Conservation (phyloP, 1,140 invertebrate genomes). For the Drosophila varians region DNA sequence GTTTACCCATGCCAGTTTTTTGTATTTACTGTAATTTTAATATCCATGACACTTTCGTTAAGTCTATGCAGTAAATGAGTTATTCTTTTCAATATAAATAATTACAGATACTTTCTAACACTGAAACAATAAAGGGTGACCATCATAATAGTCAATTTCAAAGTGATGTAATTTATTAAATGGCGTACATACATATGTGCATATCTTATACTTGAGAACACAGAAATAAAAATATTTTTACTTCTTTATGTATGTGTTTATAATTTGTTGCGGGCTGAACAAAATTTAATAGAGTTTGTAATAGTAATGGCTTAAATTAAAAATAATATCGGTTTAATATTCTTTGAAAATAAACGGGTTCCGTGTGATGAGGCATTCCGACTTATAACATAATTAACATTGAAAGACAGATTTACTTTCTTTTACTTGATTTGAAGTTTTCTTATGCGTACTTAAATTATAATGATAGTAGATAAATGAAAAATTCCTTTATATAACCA, state of each 20-base stretch:
- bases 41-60: too few species aligned
- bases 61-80: too few species aligned
- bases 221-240: neutral
- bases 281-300: neutral
- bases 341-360: slow-evolving; percentile 6
- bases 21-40: too few species aligned
- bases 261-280: neutral
- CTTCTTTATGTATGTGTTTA: neutral
- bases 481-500: slow-evolving; percentile 22
- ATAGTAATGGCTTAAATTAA: neutral
- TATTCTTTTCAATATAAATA: too few species aligned
- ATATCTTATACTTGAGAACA: neutral
- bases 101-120: neutral
- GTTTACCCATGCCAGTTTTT: too few species aligned
- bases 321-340: neutral
- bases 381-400: slow-evolving; percentile 71
- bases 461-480: slow-evolving; percentile 13
- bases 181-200: neutral
- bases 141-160: neutral
- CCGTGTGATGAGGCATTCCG: slow-evolving; percentile 55
- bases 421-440: slow-evolving; percentile 14
- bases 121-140: too few species aligned
- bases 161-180: neutral
- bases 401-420: slow-evolving; percentile 35
- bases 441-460: slow-evolving; percentile 13